A percentile compares a stretch with the other conserved stretches of the same genome.
These are phyloP conservation scores for Haliclona indistincta DNA, from an alignment of 37 sponge, comb jelly and placozoan genomes.

Conservation along the genomic window DNA sequence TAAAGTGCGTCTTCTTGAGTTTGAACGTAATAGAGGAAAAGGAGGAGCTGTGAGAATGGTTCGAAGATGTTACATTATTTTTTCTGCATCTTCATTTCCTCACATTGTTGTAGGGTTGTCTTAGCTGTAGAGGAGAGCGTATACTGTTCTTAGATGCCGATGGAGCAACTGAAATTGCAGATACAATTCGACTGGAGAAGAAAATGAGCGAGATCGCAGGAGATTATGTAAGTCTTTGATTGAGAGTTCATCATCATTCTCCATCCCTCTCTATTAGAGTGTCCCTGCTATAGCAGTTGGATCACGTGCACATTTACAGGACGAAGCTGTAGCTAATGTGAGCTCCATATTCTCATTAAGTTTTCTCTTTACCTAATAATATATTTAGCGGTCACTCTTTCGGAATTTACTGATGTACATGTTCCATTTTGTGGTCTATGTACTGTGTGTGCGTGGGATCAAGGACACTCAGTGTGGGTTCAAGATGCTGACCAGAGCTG, in stretches of 20 bases:
- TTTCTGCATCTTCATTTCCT: background rate
- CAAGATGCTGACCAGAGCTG: conserved; percentile 90
- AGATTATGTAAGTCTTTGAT: conserved; percentile 38
- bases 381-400: conserved; percentile 75
- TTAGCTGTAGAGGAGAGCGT: conserved; percentile 86
- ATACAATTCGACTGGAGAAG: conserved; percentile 78
- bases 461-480: conserved; percentile 99
- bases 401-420: conserved; percentile 95
- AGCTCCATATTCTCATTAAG: background rate
- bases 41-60: conserved; percentile 98
- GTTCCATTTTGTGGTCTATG: conserved; percentile 88
- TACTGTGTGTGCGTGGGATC: conserved; percentile 89
- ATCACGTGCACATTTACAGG: conserved; percentile 97
- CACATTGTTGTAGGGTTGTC: conserved; percentile 71
- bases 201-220: conserved; percentile 46
- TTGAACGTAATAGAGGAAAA: conserved; percentile 91
- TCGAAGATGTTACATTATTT: background rate
- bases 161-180: conserved; percentile 90
- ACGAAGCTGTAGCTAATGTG: conserved; percentile 91
- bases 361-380: background rate
- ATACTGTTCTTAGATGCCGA: conserved; percentile 96
- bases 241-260: background rate
- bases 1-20: conserved; percentile 84
- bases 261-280: conserved; percentile 20
- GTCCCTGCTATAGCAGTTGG: conserved; percentile 75